Evolutionary conservation across 2,888 invertebrate species (phyloP).

Genomic region (Thysanoteuthis rhombus): DNA sequence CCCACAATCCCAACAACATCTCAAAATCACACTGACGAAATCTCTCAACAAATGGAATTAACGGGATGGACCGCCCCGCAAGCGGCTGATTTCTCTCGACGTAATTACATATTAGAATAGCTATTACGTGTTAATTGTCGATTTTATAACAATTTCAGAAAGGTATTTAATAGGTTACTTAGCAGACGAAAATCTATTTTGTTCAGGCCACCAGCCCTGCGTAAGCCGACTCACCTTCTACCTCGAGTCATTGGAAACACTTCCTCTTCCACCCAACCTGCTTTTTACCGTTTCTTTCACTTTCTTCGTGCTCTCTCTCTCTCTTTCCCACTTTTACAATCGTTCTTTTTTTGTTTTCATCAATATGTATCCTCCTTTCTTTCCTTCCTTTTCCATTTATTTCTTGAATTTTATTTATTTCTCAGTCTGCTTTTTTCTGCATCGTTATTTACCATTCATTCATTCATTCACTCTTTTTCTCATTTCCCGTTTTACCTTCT

Average conservation of each 20-base stretch:
- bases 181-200: conserved; percentile 12
- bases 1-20: not conserved
- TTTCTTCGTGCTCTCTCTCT: not conserved
- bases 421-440: not conserved
- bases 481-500: not conserved
- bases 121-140: not conserved
- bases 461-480: not conserved
- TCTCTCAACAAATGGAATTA: conserved; percentile 12
- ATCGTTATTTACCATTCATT: not conserved
- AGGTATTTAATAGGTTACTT: conserved; percentile 12
- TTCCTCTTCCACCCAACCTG: not conserved
- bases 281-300: not conserved
- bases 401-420: not conserved
- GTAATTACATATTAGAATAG: not conserved
- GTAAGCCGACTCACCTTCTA: not conserved
- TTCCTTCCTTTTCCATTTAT: not conserved
- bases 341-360: not conserved
- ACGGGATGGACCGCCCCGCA: conserved; percentile 12
- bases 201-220: not conserved
- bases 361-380: not conserved
- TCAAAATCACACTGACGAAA: conserved; percentile 12
- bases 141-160: conserved; percentile 12
- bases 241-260: not conserved
- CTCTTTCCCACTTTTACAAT: not conserved
- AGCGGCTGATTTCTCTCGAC: conserved; percentile 12